Evolutionary conservation across 2,113 vertebrate genomes (phyloP), one percentile per base, ranked within the genome.

Genomic region (Chionodraco myersi): DNA sequence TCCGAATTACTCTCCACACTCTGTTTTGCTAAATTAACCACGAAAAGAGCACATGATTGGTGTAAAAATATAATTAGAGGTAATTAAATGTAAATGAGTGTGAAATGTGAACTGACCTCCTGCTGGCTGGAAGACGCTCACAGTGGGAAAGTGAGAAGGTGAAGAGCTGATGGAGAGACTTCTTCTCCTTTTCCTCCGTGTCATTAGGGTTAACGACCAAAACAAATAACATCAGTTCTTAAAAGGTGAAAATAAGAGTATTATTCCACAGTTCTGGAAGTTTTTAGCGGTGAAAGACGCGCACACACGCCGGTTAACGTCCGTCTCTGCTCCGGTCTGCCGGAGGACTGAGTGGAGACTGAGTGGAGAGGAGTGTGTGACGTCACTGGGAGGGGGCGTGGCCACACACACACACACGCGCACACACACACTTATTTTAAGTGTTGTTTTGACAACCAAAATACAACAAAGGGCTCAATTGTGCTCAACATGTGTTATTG

Each of bases 101-200:
- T 0, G 21, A 9, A 69, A 74, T 14, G 45, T 80, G 63, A 59
- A 88, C 85, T 65, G 68, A 92, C 89, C 89, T 88, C 72, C 47
- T 12, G 57, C 34, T 73, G 78, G 63, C 48, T 53, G 65, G 18
- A 23, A 59, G 65, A 47, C 16, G 68, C 75, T 54, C 79, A 5
- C 53, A 75, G 23, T 30, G 15, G 62, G 18, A 9, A 16, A 61
- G 70, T 60, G 64, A 51, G 11, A 5, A 15, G 48, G 41, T 1
- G 52, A 56, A 15, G 16, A 61, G 54, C 75, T 23, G 85, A 79
- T 74, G 80, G 58, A 63, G 74, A 75, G 4, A 26, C 49, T 52
- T 61, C 71, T 65, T 41, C 47, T 3, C 60, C 41, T 76, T 48
- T 48, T 9, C 2, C 48, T 62, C 8, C 41, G 34, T 75, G 26